These are phyloP conservation scores for Formica aserva DNA, from an alignment of 2,888 invertebrate species.

Conservation along the genomic window DNA sequence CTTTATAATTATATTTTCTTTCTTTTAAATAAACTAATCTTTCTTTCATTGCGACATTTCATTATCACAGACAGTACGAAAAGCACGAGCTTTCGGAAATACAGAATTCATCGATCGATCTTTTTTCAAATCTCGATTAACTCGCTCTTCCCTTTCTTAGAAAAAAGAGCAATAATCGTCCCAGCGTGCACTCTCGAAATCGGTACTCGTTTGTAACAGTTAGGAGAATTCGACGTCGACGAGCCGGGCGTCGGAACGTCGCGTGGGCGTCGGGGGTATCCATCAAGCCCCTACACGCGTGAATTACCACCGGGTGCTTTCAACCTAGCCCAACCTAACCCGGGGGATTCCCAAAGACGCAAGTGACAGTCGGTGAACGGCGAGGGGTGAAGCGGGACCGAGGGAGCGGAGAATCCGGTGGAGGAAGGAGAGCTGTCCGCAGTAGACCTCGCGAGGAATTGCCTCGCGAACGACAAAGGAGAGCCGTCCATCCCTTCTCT, in stretches of 20 bases:
- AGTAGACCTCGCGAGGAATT: slow-evolving; percentile 58
- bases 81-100: not conserved
- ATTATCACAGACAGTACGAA: not conserved
- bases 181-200: slow-evolving; percentile 30
- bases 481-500: slow-evolving; percentile 25
- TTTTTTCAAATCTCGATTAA: slow-evolving; percentile 19
- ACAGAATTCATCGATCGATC: not conserved
- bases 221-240: slow-evolving; percentile 70
- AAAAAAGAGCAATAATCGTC: slow-evolving; percentile 25
- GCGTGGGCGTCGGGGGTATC: slow-evolving; percentile 83
- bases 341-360: slow-evolving; percentile 64
- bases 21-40: not conserved
- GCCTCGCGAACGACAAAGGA: slow-evolving; percentile 52
- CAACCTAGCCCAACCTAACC: slow-evolving; percentile 64
- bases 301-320: slow-evolving; percentile 80
- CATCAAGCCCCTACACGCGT: slow-evolving; percentile 82
- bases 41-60: not conserved
- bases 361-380: slow-evolving; percentile 21
- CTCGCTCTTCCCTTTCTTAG: not conserved
- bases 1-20: not conserved
- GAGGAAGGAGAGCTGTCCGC: slow-evolving; percentile 67
- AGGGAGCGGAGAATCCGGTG: slow-evolving; percentile 25
- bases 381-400: slow-evolving; percentile 34
- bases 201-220: slow-evolving; percentile 56
- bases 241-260: slow-evolving; percentile 83